Evolutionary conservation across 2,797 vertebrate species (phyloP), one percentile per base, ranked within the genome.

Genomic region (Tokudaia muenninki): DNA sequence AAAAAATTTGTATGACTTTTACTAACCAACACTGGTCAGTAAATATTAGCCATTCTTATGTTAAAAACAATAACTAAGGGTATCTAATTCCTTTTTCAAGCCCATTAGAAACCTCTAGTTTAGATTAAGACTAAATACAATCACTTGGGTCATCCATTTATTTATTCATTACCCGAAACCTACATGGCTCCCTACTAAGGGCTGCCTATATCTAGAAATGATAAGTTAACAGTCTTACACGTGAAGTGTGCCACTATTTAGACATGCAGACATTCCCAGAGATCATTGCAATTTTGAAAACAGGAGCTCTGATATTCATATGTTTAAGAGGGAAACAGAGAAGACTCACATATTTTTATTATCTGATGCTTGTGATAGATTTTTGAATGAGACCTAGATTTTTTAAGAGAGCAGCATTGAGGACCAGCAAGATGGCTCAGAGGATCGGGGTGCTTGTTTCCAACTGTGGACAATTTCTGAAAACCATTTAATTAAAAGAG

Each of bases 111-210:
- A 96, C 59, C 29, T 93, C 4, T 24, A 92, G 31, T 74, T 31
- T 29, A 81, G 34, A 34, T 65, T 82, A 84, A 93, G 88, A 67
- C 37, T 83, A 50, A 29, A 14, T 75, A 34, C 0, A 21, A 82
- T 79, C 29, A 6, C 9, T 72, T 52, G 0, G 14, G 6, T 29
- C 50, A 82, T 72, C 72, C 44, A 80, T 57, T 59, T 55, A 67
- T 79, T 93, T n/a, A 61, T 67, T 91, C 1, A 67, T 72, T 87
- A 77, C 84, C 61, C 14, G 29, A 91, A 97, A 84, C 19, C 41
- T 37, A 59, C 0, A 13, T 29, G n/a, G 31, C 29, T 75, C 55
- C 13, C 10, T 8, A 11, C 7, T 21, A 61, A 50, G 34, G 17
- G 7, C 0, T 19, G 4, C 13, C 11, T 37, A 21, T 9, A 16